phyloP scores from a whole-genome alignment of 2,113 vertebrate genomes.

The Myotis yumanensis region DNA sequence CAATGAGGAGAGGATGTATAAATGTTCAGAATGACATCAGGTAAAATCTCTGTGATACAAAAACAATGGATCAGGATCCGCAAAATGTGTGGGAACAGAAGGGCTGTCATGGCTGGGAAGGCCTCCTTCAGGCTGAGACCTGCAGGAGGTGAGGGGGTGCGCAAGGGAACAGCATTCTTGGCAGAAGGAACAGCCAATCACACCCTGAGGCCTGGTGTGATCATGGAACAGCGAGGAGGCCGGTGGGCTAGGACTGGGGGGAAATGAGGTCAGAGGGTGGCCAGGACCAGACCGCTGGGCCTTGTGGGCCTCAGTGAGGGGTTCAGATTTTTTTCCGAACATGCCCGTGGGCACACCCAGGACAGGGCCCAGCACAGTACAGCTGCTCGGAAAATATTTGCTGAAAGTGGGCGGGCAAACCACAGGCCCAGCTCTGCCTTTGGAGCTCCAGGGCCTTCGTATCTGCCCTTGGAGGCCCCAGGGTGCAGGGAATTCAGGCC shows the following conservation, averaged over 20 bases:
- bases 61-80: neutral
- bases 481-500: neutral
- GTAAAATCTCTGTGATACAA: neutral
- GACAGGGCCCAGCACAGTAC: neutral
- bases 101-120: neutral
- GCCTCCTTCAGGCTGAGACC: neutral
- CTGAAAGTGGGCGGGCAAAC: neutral
- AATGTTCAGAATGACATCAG: neutral
- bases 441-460: neutral
- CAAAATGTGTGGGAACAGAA: neutral
- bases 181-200: neutral
- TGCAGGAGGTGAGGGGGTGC: neutral
- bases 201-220: neutral
- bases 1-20: neutral
- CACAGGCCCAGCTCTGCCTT: neutral
- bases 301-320: neutral
- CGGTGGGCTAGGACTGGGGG: neutral
- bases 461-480: neutral
- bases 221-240: neutral
- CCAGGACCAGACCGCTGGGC: neutral
- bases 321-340: neutral
- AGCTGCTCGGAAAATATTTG: neutral
- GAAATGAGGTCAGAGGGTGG: neutral
- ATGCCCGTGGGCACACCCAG: neutral
- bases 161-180: neutral